Evolutionary conservation across 2,888 invertebrate species (phyloP).

Genomic region (Eubasilissa splendida): DNA sequence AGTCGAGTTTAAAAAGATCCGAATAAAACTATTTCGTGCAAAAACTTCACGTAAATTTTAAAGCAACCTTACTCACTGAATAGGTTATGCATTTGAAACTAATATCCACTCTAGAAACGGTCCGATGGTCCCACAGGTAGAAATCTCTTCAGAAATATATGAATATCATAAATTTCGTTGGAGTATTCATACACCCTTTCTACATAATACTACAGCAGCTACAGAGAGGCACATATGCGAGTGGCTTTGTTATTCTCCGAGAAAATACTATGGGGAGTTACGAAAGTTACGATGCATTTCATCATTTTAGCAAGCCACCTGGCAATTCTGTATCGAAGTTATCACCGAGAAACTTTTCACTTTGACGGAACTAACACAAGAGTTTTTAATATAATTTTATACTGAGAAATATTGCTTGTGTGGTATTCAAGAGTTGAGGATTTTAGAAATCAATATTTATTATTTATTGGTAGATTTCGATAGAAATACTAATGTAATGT

Average conservation of each 20-base stretch:
- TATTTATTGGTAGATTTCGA: no score
- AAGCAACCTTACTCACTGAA: slow-evolving; percentile 17
- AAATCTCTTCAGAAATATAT: slow-evolving; percentile 18
- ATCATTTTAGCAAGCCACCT: slow-evolving; percentile 37
- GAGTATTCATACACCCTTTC: slow-evolving; percentile 21
- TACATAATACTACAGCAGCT: not conserved
- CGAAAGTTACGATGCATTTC: slow-evolving; percentile 32
- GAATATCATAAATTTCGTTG: slow-evolving; percentile 19
- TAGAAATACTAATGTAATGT: no score
- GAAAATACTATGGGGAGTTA: slow-evolving; percentile 19
- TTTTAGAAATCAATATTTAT: no score
- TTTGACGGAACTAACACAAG: slow-evolving; percentile 10
- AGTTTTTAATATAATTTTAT: not conserved
- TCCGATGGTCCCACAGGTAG: slow-evolving; percentile 5
- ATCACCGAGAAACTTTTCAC: slow-evolving; percentile 16
- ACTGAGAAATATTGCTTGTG: no score
- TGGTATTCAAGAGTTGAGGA: no score
- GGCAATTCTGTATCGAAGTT: not conserved
- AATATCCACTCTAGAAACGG: slow-evolving; percentile 18
- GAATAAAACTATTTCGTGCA: slow-evolving; percentile 2
- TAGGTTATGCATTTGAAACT: slow-evolving; percentile 12
- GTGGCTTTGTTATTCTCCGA: slow-evolving; percentile 8
- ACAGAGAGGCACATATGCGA: not conserved
- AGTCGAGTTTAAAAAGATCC: not conserved
- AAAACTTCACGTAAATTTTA: slow-evolving; percentile 29